Base-by-base conservation (phyloP, 2,888 invertebrate species). In the Pollenia labialis region DNA sequence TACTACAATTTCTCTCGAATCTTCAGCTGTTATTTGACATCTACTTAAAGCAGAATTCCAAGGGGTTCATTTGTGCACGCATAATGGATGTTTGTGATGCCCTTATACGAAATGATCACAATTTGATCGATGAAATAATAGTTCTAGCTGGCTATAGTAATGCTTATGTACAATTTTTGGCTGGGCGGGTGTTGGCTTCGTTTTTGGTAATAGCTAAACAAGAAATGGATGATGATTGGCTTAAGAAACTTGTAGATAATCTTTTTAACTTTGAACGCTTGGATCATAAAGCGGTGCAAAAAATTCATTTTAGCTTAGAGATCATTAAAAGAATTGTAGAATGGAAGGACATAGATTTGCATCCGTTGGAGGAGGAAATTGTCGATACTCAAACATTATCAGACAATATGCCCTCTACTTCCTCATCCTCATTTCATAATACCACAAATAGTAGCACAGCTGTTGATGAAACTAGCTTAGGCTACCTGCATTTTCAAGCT, bases 311-410 rank as follows among this genome's bases (percentile, higher is more conserved):
- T 92, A 96, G 97, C 88, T 94, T 98, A 89, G 97, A 97, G 91
- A 95, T 98, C 64, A 96, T 98, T 72, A 97, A 97, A 91, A 95
- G 97, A 89, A 97, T 98, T 90, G 96, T 98, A 0, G 97, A 98
- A 91, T 97, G 97, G 96, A 97, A 97, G 91, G 97, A 98, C 93
- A 94, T 96, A 44, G 96, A 96, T 91, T 95, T 95, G 89, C 97
- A 97, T 94, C 96, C 97, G 0, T 92, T 97, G 54, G 97, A 97
- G 91, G 97, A 97, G 85, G 95, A 94, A 87, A 94, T 88, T 69
- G 80, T 76, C 8, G 88, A 88, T 62, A 87, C 79, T 2, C 85
- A 87, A 60, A 81, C 58, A 10, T 56, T 74, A 40, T 2, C 64
- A 3, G 87, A 85, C 23, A 58, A 23, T 14, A 46, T 50, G 23